Base-by-base conservation (phyloP, 2,113 vertebrate species). In the Rattus rattus region DNA sequence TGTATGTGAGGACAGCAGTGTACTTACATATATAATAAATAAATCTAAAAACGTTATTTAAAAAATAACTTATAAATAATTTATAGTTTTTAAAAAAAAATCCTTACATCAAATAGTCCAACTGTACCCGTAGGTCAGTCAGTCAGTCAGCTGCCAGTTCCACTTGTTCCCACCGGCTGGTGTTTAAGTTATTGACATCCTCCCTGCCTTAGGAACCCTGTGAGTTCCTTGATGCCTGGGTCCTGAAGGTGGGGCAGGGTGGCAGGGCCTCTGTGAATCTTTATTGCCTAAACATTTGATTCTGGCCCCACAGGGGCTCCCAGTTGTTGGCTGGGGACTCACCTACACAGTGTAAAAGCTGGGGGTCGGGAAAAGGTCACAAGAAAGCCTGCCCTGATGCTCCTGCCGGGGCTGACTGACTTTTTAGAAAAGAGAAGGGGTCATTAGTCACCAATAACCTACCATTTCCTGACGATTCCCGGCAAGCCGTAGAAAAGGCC, bases 381-480 rank as follows among this genome's bases (percentile, higher is more conserved):
- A 5, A 81, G 67, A 28, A 85, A 54, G 49, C 67, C 56, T 43
- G 81, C 14, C n/a, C 2, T n/a, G 92, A 56, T 47, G 65, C 69
- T 43, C 81, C 89, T 73, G 61, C 13, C 47, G 92, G 72, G 47
- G 19, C 87, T 63, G 88, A 77, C 52, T 92, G 93, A 76, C 88
- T 90, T 94, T 69, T 39, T 4, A 54, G 84, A 52, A n/a, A 65
- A 43, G 92, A 56, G 17, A 96, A 90, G 95, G 24, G 88, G 7
- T 94, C 63, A 79, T 96, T 96, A 95, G 73, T 93, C 5, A 52
- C 73, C 5, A 26, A 91, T 67, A 97, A 84, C 96, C 96, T 96
- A 72, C 92, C 80, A 97, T 97, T 97, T 97, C 88, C 16, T 8
- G 83, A 90, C 30, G 0, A 1, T 67, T 69, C 92, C 83, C 20